These are phyloP conservation scores for Probaryconus sp. DNA, from an alignment of 1,140 invertebrate species.

Conservation along the genomic window DNA sequence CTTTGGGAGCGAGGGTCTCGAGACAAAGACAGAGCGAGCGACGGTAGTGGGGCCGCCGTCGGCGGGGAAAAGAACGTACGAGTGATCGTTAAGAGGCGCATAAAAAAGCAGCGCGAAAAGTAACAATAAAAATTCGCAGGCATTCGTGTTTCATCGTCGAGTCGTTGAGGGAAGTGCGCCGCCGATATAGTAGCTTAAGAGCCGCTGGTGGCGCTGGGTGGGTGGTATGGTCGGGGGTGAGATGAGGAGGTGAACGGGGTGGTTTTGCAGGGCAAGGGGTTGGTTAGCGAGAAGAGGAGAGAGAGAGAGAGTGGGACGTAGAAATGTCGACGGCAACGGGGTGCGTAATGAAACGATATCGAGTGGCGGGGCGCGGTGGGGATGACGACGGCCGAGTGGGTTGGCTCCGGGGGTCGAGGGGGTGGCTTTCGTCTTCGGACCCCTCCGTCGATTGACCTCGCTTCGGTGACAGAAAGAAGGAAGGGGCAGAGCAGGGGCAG, in stretches of 20 bases:
- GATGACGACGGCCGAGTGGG: slow-evolving; percentile 60
- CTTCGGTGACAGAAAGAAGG: slow-evolving; percentile 62
- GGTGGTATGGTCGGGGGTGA: slow-evolving; percentile 2
- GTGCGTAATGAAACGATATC: slow-evolving; percentile 78
- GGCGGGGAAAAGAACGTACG: slow-evolving; percentile 46
- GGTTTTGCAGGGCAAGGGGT: too few species aligned
- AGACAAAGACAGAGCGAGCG: slow-evolving; percentile 28
- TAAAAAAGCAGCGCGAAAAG: slow-evolving; percentile 70
- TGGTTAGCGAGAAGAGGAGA: slow-evolving; percentile 5
- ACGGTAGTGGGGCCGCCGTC: not conserved
- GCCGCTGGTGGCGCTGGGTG: not conserved
- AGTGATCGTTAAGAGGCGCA: slow-evolving; percentile 65
- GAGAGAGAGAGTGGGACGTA: slow-evolving; percentile 25
- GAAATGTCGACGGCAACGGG: slow-evolving; percentile 56
- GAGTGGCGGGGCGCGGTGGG: slow-evolving; percentile 64
- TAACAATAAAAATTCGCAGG: slow-evolving; percentile 78
- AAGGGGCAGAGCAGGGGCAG: slow-evolving; percentile 16
- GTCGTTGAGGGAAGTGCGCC: slow-evolving; percentile 57
- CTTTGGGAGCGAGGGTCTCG: slow-evolving; percentile 25
- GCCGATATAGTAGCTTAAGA: slow-evolving; percentile 17
- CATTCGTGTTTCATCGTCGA: slow-evolving; percentile 75
- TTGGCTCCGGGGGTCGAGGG: slow-evolving; percentile 45
- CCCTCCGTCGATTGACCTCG: slow-evolving; percentile 77
- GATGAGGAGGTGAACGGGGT: slow-evolving; percentile 10
- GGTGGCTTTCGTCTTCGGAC: slow-evolving; percentile 73